A percentile compares a stretch with the other conserved stretches of the same genome.
Conservation (phyloP, 2,113 vertebrate species). For the Amblyopsis rosae region DNA sequence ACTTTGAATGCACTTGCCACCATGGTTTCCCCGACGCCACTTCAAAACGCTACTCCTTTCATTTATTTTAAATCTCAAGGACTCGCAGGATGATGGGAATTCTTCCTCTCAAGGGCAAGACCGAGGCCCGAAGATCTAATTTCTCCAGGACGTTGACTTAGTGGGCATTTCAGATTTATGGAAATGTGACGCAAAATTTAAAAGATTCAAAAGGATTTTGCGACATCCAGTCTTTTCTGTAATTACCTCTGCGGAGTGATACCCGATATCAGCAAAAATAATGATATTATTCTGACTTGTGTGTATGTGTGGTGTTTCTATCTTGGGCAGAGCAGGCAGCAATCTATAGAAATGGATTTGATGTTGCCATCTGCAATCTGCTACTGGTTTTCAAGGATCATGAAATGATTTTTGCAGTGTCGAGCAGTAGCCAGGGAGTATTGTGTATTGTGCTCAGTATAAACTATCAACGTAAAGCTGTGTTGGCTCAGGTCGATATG, state of each 20-base stretch:
- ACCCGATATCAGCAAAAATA: too few relatives aligned
- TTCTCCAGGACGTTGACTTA: slow-evolving; percentile 22
- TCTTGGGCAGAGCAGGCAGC: neutral
- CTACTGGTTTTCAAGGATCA: neutral
- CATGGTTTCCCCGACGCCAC: neutral
- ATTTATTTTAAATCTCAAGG: slow-evolving; percentile 52
- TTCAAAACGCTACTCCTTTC: slow-evolving; percentile 27
- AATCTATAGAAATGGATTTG: slow-evolving; percentile 17
- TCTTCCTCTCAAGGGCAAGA: slow-evolving; percentile 13
- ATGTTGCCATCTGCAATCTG: slow-evolving; percentile 12
- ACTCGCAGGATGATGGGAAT: slow-evolving; percentile 48
- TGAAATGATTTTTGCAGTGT: slow-evolving; percentile 7
- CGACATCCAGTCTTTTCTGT: slow-evolving; percentile 8
- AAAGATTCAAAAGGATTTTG: slow-evolving; percentile 15
- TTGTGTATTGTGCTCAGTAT: neutral
- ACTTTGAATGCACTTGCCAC: slow-evolving; percentile 50
- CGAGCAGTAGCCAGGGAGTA: neutral
- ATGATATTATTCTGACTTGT: too few relatives aligned
- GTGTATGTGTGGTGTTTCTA: too few relatives aligned
- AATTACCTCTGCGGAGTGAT: neutral
- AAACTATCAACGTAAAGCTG: neutral
- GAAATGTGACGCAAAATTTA: slow-evolving; percentile 21
- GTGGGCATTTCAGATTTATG: slow-evolving; percentile 31
- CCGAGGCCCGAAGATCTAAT: slow-evolving; percentile 10
- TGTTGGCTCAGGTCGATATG: neutral